Evolutionary conservation across 2,113 vertebrate species (phyloP), one percentile per base, ranked within the genome.

Genomic region (Ciconia maguari): DNA sequence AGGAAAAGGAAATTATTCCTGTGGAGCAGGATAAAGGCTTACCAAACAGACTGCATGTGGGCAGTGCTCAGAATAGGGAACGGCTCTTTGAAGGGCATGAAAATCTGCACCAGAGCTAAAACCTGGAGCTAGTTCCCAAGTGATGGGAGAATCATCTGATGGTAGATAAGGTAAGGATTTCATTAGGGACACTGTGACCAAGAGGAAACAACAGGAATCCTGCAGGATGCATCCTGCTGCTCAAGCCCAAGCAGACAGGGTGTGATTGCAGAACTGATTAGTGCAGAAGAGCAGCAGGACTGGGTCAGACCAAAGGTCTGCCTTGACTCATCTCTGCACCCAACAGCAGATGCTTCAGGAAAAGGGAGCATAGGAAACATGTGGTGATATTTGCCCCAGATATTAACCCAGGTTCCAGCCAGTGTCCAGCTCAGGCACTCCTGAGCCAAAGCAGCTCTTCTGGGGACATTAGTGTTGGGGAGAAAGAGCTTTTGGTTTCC

Each of bases 1-100:
- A 89, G 72, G 83, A 96, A 96, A 78, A 95, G 83, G 89, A 95
- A 94, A 91, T 91, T 38, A 96, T 92, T 95, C 52, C 74, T 82
- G 70, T 84, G 83, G 87, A 94, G 27, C 61, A 89, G 80, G 80
- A 82, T 84, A 61, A 96, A 95, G 82, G 87, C 87, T 93, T 44
- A 34, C 84, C 36, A 65, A 76, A 52, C 57, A 92, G 86, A 70
- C 52, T 64, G 74, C 74, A 91, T 27, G 84, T 94, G 93, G 93
- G 94, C 70, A 96, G 81, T 14, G 13, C 34, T 89, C 61, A 68
- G 93, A 75, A 82, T 7, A 85, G 65, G 81, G 77, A 94, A 89
- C 0, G 2, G 74, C 84, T 65, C 89, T 94, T 97, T 91, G 93
- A 96, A 95, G 66, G 65, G 74, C 41, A 54, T n/a, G 82, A 72